Conservation (phyloP, 2,888 invertebrate species). For the Himalopsyche kuldschensis region DNA sequence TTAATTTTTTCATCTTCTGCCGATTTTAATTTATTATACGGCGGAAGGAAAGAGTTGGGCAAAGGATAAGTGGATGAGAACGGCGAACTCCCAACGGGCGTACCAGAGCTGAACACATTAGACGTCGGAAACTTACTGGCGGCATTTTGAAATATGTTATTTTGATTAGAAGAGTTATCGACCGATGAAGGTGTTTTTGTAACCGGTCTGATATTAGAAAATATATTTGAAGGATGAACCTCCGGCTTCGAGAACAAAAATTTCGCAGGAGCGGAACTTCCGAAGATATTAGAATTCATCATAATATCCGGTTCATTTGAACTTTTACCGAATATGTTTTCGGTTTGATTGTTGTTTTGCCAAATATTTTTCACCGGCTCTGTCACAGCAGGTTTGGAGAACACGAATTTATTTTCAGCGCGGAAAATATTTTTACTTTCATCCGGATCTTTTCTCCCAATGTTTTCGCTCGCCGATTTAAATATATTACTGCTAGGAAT, state of each 20-base stretch:
- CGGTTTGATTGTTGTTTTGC: not conserved
- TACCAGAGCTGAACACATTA: not conserved
- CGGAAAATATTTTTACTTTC: not conserved
- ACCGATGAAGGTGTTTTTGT: not conserved
- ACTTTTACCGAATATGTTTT: constrained; percentile 19
- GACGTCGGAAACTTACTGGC: not conserved
- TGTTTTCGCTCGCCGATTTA: not conserved
- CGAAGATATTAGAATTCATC: constrained; percentile 7
- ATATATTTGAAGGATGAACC: not conserved
- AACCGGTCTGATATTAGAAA: not conserved
- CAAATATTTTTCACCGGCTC: not conserved
- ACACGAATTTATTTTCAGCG: constrained; percentile 25
- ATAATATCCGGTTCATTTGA: not conserved
- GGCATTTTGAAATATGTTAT: constrained; percentile 26
- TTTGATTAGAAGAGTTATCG: not conserved
- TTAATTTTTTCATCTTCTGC: constrained; percentile 44
- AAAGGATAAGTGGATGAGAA: not conserved
- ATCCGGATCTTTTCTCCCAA: not conserved
- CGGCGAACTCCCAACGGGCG: not conserved
- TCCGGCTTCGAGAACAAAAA: constrained; percentile 2
- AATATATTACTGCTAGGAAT: not conserved
- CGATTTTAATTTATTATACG: constrained; percentile 17
- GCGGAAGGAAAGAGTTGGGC: constrained; percentile 3
- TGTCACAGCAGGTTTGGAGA: constrained; percentile 28
- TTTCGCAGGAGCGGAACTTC: not conserved